Conservation (phyloP, 2,888 invertebrate genomes). For the Mantis religiosa region DNA sequence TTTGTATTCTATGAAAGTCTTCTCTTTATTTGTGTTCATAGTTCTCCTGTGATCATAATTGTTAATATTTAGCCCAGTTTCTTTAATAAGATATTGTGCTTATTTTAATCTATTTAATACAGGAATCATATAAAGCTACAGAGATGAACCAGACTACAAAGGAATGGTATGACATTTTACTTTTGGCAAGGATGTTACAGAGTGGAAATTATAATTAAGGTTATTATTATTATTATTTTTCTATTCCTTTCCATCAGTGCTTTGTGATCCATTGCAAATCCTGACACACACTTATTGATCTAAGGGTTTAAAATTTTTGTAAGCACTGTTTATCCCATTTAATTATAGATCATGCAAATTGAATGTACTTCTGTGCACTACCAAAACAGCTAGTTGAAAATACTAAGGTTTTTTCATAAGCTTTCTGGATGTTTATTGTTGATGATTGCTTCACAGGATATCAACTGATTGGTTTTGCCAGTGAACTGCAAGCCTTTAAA, state of each 20-base stretch:
- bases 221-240: neutral
- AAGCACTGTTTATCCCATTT: neutral
- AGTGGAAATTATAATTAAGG: neutral
- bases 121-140: neutral
- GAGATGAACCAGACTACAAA: neutral
- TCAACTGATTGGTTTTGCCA: too few species aligned
- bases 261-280: neutral
- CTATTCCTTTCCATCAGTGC: neutral
- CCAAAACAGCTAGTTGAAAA: too few species aligned
- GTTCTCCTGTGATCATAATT: neutral
- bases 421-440: too few species aligned
- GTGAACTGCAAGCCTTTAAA: too few species aligned
- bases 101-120: neutral
- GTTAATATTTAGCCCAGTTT: neutral
- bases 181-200: neutral
- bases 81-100: neutral
- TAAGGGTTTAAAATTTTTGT: neutral
- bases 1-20: neutral
- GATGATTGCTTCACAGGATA: too few species aligned
- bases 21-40: neutral
- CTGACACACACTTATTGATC: neutral
- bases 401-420: too few species aligned
- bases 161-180: neutral
- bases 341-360: neutral
- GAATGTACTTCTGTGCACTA: neutral